Percentiles rank a stretch among this genome's conserved stretches.
Evolutionary conservation across 92 coral and sea anemone genomes (phyloP).

Genomic region (Parazoanthus darwini): DNA sequence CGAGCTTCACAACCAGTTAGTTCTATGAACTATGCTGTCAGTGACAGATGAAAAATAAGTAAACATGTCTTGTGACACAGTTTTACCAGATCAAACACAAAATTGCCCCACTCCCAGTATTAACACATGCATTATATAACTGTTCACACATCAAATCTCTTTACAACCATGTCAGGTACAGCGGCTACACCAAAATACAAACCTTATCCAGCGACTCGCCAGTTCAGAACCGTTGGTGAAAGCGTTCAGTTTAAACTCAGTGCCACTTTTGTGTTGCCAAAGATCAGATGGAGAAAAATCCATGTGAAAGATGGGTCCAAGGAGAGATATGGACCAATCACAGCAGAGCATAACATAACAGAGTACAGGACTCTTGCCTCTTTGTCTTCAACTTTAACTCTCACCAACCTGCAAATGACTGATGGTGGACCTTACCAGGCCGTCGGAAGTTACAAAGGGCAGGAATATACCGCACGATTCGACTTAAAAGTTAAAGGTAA

Average conservation of each 20-base stretch:
- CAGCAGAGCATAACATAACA: conserved; percentile 7
- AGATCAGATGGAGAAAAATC: conserved; percentile 20
- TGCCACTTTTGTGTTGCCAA: conserved; percentile 7
- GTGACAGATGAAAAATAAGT: too few species aligned
- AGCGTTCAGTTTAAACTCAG: conserved; percentile 2
- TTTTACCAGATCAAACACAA: too few species aligned
- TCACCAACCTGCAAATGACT: background rate
- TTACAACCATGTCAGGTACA: background rate
- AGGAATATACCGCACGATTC: background rate
- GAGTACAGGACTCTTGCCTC: conserved; percentile 1
- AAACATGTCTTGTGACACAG: too few species aligned
- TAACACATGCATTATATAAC: background rate
- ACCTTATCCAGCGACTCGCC: background rate
- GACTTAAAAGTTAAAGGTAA: conserved; percentile 27
- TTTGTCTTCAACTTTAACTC: conserved; percentile 26
- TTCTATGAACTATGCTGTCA: too few species aligned
- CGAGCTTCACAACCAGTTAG: too few species aligned
- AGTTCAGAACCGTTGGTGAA: conserved; percentile 23
- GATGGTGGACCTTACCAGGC: conserved; percentile 30
- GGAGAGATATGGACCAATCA: background rate
- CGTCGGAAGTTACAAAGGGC: background rate
- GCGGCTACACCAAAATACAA: conserved; percentile 25
- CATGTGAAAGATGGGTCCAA: background rate
- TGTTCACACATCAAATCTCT: too few species aligned
- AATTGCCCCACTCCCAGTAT: too few species aligned